A percentile compares a stretch with the other conserved stretches of the same genome.
These are phyloP conservation scores for Morus bassanus DNA, from an alignment of 2,797 vertebrate species.

Conservation along the genomic window DNA sequence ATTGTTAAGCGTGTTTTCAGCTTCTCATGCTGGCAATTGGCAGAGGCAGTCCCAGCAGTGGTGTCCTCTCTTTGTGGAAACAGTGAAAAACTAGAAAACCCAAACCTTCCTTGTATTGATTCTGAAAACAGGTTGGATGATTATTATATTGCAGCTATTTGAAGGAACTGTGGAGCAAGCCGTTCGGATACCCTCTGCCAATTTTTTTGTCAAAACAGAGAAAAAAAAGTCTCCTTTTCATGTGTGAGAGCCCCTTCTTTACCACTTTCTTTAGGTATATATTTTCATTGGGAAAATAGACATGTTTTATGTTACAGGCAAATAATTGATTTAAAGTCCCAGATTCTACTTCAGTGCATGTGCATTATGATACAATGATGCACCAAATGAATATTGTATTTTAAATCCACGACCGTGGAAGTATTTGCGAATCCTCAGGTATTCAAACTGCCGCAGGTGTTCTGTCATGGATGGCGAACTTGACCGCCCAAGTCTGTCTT, in stretches of 20 bases:
- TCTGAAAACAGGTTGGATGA: background rate
- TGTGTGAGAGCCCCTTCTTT: background rate
- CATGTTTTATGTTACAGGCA: background rate
- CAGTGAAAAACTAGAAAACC: background rate
- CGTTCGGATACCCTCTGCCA: background rate
- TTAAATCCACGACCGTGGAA: background rate
- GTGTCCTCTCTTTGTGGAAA: background rate
- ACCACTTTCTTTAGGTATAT: background rate
- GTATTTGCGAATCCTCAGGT: background rate
- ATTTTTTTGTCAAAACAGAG: background rate
- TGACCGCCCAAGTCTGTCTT: background rate
- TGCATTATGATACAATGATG: background rate
- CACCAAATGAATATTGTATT: background rate
- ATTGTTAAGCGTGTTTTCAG: slow-evolving; percentile 5
- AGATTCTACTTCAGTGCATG: background rate
- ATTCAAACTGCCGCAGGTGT: background rate
- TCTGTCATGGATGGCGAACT: background rate
- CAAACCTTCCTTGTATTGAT: background rate
- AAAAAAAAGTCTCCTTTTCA: background rate
- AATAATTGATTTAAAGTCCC: background rate
- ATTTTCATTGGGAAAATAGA: background rate
- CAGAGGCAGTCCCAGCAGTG: background rate
- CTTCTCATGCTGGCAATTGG: background rate
- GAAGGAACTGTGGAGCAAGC: background rate
- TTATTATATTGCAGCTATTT: background rate